phyloP scores from a whole-genome alignment of 2,797 vertebrate species.

The Perodicticus potto region DNA sequence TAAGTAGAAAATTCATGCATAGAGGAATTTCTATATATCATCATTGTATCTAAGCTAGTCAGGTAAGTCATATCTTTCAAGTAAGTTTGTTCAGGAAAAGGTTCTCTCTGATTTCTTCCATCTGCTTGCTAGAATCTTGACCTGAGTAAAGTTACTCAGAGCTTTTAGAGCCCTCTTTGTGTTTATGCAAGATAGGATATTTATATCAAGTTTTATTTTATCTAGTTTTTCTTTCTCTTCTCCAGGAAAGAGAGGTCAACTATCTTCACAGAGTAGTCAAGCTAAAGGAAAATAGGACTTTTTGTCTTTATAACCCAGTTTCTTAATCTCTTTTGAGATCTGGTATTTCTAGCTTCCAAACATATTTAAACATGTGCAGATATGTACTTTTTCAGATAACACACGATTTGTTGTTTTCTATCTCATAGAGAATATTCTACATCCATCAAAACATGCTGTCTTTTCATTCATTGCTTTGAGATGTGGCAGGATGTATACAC shows the following conservation, averaged over 20 bases:
- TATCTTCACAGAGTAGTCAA: background rate
- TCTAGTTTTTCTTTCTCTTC: constrained; percentile 2
- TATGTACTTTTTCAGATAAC: constrained; percentile 26
- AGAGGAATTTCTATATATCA: background rate
- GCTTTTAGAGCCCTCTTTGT: background rate
- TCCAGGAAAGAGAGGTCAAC: background rate
- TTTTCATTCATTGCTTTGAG: constrained; percentile 4
- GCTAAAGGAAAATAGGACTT: background rate
- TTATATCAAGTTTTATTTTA: constrained; percentile 17
- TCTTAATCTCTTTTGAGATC: background rate
- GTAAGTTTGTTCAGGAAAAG: background rate
- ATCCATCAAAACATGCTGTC: background rate
- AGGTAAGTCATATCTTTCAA: background rate
- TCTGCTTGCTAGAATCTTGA: background rate
- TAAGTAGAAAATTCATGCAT: background rate
- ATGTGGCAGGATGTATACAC: too few species aligned
- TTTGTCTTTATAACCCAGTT: background rate
- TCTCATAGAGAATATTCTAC: constrained; percentile 34
- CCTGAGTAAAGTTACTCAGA: background rate
- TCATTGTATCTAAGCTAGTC: background rate
- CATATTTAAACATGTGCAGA: constrained; percentile 61
- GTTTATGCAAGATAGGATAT: background rate
- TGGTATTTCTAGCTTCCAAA: background rate
- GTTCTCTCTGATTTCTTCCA: background rate
- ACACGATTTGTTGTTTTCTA: constrained; percentile 55